These are phyloP conservation scores for Paralichthys olivaceus DNA, from an alignment of 2,113 vertebrate genomes.

Conservation along the genomic window DNA sequence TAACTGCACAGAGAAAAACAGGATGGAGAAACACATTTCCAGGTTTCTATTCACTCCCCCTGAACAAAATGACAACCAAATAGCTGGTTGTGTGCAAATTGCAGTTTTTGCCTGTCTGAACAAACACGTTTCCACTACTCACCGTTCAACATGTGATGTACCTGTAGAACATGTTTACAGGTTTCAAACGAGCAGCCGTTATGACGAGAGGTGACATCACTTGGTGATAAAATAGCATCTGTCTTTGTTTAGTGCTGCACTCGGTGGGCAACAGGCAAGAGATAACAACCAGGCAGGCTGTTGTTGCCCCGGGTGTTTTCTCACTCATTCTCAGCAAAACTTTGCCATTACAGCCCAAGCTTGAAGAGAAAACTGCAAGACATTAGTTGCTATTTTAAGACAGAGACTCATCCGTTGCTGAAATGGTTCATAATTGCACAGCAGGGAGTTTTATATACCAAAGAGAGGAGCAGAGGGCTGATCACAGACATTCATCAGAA, in stretches of 20 bases:
- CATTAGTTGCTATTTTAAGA: slow-evolving; percentile 57
- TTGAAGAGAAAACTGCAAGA: slow-evolving; percentile 25
- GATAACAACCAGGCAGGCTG: slow-evolving; percentile 45
- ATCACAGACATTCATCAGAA: slow-evolving; percentile 4
- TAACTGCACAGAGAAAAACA: slow-evolving; percentile 6
- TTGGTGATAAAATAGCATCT: slow-evolving; percentile 31
- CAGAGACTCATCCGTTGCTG: slow-evolving; percentile 39
- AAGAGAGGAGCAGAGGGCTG: slow-evolving; percentile 12
- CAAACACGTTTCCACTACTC: slow-evolving; percentile 26
- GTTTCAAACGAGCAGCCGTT: slow-evolving; percentile 16
- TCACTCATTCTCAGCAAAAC: slow-evolving; percentile 37
- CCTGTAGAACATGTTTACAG: slow-evolving; percentile 50
- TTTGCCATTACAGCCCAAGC: slow-evolving; percentile 14
- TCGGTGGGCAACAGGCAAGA: slow-evolving; percentile 28
- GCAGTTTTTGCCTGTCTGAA: slow-evolving; percentile 20
- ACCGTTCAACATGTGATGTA: slow-evolving; percentile 44
- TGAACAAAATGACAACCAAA: slow-evolving; percentile 41
- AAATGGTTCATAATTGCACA: slow-evolving; percentile 56
- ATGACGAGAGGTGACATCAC: slow-evolving; percentile 44
- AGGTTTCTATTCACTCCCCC: slow-evolving; percentile 21
- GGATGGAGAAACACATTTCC: slow-evolving; percentile 5
- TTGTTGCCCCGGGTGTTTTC: slow-evolving; percentile 50
- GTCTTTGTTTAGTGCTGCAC: slow-evolving; percentile 31
- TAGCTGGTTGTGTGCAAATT: slow-evolving; percentile 48
- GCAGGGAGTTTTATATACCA: slow-evolving; percentile 25